These are phyloP conservation scores for Campoplex nolae DNA, from an alignment of 2,888 invertebrate species.

Conservation along the genomic window DNA sequence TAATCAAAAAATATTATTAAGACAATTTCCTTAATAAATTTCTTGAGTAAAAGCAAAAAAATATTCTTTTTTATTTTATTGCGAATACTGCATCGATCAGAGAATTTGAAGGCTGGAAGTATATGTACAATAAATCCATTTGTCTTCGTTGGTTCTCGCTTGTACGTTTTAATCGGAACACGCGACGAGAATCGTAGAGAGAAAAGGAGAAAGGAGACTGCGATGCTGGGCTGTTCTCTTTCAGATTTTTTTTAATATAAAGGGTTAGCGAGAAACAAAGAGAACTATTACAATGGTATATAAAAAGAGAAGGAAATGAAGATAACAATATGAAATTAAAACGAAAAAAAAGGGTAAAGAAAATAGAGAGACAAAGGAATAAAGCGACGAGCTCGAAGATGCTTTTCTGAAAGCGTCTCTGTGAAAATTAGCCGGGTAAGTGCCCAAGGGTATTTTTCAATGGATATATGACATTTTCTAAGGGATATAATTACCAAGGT, in stretches of 20 bases:
- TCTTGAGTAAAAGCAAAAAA: too few relatives aligned
- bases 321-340: constrained; percentile 6
- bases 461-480: constrained; percentile 13
- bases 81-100: neutral
- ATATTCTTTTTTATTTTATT: neutral
- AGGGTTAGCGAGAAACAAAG: constrained; percentile 55
- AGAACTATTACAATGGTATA: constrained; percentile 49
- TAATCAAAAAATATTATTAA: too few relatives aligned
- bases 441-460: constrained; percentile 43
- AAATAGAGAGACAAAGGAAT: constrained; percentile 1
- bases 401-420: constrained; percentile 41
- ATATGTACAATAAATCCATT: neutral
- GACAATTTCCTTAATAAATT: too few relatives aligned
- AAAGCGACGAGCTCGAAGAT: constrained; percentile 17
- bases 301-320: constrained; percentile 30
- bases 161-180: constrained; percentile 11
- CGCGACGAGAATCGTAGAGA: neutral
- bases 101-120: neutral
- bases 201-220: neutral
- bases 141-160: neutral
- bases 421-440: constrained; percentile 55
- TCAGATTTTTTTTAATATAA: constrained; percentile 29
- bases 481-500: constrained; percentile 40
- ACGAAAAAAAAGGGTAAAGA: neutral
- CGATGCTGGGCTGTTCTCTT: constrained; percentile 2